A percentile compares a stretch with the other conserved stretches of the same genome.
These are phyloP conservation scores for Leptopilina myrica DNA, from an alignment of 2,888 invertebrate genomes.

Conservation along the genomic window DNA sequence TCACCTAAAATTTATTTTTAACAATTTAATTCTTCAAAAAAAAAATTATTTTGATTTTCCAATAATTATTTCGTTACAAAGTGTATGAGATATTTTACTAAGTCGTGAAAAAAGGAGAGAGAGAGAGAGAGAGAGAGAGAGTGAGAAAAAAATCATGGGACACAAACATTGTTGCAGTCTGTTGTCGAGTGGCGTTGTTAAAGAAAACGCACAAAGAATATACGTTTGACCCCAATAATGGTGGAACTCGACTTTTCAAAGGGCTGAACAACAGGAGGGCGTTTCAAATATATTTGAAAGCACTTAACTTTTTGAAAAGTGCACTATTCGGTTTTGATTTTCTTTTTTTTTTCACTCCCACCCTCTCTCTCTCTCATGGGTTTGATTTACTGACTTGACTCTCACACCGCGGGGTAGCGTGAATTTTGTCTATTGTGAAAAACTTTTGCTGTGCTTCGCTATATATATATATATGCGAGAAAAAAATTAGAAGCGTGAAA, in stretches of 20 bases:
- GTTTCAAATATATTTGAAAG: constrained; percentile 55
- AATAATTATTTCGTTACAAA: too few species aligned
- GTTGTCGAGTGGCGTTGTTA: neutral
- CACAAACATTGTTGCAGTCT: constrained; percentile 8
- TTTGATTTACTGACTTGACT: constrained; percentile 52
- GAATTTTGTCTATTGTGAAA: neutral
- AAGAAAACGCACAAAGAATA: constrained; percentile 16
- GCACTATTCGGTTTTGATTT: constrained; percentile 48
- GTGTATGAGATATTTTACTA: too few species aligned
- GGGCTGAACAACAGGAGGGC: constrained; percentile 52
- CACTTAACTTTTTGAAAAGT: constrained; percentile 51
- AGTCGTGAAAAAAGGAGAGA: too few species aligned
- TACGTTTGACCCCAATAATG: constrained; percentile 19
- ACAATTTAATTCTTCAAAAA: too few species aligned
- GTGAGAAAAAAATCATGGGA: neutral
- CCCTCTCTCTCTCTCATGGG: constrained; percentile 18
- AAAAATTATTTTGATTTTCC: too few species aligned
- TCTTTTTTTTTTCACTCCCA: constrained; percentile 43
- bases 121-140: too few species aligned
- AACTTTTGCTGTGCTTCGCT: too few species aligned
- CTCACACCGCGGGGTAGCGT: constrained; percentile 12
- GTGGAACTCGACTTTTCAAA: constrained; percentile 8
- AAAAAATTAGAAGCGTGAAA: too few species aligned
- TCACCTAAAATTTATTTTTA: too few species aligned
- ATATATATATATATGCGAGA: too few species aligned